Conservation (phyloP, 2,888 invertebrate species). For the Synergus laeviventris region DNA sequence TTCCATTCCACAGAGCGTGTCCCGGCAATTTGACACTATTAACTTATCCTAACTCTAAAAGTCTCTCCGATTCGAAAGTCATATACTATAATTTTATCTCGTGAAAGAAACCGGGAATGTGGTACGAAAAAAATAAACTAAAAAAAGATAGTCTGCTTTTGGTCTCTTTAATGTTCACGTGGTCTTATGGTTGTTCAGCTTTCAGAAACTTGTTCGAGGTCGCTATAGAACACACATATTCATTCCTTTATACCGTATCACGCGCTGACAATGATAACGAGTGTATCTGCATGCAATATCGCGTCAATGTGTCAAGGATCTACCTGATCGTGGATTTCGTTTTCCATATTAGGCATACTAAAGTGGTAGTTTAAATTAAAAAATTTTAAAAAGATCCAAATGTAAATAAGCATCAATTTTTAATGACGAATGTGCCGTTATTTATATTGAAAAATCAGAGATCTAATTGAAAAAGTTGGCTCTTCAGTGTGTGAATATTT, state of each 20-base stretch:
- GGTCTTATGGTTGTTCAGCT: constrained; percentile 18
- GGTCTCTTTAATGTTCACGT: constrained; percentile 32
- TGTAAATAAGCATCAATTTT: too few relatives aligned
- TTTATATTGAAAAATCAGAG: too few relatives aligned
- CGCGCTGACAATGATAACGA: constrained; percentile 1
- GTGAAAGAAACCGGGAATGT: constrained; percentile 25
- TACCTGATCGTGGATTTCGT: neutral
- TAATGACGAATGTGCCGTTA: too few relatives aligned
- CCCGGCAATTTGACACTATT: neutral
- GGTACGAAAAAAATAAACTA: neutral
- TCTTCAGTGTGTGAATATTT: too few relatives aligned
- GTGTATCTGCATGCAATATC: neutral
- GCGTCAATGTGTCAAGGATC: neutral
- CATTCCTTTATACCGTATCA: neutral
- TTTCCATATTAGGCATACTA: neutral
- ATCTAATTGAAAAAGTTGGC: too few relatives aligned
- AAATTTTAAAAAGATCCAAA: neutral
- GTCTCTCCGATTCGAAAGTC: constrained; percentile 8
- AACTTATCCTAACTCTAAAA: constrained; percentile 19
- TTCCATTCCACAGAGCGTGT: constrained; percentile 9
- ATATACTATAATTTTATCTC: neutral
- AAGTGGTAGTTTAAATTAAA: neutral
- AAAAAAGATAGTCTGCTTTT: neutral
- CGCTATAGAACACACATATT: constrained; percentile 26
- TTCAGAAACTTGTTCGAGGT: constrained; percentile 34